phyloP scores from a whole-genome alignment of 1,140 invertebrate genomes.

The Drosophila nikananu region DNA sequence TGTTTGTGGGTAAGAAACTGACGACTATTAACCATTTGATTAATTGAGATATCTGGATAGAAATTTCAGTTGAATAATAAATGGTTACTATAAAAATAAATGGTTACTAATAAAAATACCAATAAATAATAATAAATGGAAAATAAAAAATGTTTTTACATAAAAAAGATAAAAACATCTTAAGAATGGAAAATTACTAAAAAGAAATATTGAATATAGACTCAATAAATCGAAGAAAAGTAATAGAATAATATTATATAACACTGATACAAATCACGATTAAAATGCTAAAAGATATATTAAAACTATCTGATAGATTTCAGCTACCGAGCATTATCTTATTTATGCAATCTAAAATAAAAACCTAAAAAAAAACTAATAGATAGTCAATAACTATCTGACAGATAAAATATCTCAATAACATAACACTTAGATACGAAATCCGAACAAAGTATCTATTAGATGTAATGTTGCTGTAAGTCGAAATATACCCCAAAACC shows the following conservation, averaged over 20 bases:
- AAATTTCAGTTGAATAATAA: neutral
- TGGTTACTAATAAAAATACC: too few relatives aligned
- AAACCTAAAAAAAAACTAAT: neutral
- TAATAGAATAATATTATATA: too few relatives aligned
- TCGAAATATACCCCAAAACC: constrained; percentile 8
- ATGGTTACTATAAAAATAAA: neutral
- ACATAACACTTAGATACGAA: neutral
- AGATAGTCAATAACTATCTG: neutral
- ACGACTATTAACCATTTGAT: neutral
- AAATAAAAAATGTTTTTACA: too few relatives aligned
- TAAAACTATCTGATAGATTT: neutral
- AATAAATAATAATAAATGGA: neutral
- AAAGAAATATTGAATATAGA: neutral
- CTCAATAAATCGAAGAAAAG: neutral
- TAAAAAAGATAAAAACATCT: neutral
- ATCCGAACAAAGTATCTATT: neutral
- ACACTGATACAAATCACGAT: neutral
- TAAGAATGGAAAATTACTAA: neutral
- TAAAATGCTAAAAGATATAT: neutral
- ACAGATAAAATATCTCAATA: neutral
- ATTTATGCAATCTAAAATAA: neutral
- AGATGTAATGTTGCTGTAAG: constrained; percentile 5
- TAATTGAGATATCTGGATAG: neutral
- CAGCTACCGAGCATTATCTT: neutral
- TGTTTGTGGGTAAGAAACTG: neutral